Base-by-base conservation (phyloP, 2,113 vertebrate species). In the Coturnix japonica region DNA sequence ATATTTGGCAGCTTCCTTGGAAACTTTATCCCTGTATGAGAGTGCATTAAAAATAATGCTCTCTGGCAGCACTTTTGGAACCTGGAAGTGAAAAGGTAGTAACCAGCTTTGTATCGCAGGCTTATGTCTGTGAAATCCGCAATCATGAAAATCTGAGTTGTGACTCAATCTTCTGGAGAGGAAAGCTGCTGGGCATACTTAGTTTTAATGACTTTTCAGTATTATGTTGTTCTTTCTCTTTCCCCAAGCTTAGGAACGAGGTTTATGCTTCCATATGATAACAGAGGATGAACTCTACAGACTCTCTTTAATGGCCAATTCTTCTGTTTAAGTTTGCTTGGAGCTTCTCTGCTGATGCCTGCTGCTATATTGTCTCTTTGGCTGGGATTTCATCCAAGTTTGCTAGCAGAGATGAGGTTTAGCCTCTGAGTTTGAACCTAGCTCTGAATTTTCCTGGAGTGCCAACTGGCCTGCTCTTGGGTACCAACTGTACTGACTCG, bases 51-150 rank as follows among this genome's bases (percentile, higher is more conserved):
- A 80, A 94, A 69, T 87, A 92, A 90, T 74, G 54, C 26, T 85
- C 47, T 82, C 69, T 96, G 93, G 79, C 88, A 95, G 90, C 64
- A 60, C 64, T 89, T 88, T 69, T 93, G 86, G 88, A 94, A 67
- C 56, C 81, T 93, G 73, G 80, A 91, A 72, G 80, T 74, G 79
- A 72, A 91, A 92, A 92, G 54, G 79, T 93, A 79, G 77, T 56
- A 92, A 93, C 76, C 12, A 69, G 14, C 67, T 69, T 73, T 73
- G 53, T 66, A 49, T 91, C 31, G 22, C 0, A 0, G 33, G 17
- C 54, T 77, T 87, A 31, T 2, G 9, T 60, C n/a, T 14, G 22
- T 91, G 74, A 85, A 81, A 90, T 73, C 78, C 87, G 65, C 71
- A 92, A 74, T 89, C 28, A 30, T 49, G 16, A 72, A 19, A 81